Conservation (phyloP, 1,140 invertebrate species). For the Magallana angulata region DNA sequence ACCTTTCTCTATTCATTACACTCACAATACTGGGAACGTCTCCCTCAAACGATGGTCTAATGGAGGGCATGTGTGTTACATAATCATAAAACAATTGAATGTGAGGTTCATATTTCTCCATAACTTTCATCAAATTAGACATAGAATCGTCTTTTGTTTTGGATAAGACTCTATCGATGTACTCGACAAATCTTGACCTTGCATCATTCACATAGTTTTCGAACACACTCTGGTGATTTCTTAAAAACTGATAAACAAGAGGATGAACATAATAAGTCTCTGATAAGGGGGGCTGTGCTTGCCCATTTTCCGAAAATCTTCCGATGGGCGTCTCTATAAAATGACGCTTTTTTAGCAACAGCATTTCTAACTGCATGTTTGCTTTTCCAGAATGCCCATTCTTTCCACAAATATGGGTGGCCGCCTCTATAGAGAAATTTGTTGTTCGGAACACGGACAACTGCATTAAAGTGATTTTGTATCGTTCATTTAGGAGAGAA, state of each 20-base stretch:
- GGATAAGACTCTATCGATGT: neutral
- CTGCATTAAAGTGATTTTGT: neutral
- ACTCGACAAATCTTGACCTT: neutral
- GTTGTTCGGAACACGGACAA: neutral
- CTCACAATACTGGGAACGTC: neutral
- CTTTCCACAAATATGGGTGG: neutral
- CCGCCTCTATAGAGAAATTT: neutral
- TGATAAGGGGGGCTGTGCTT: neutral
- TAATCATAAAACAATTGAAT: neutral
- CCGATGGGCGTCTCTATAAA: neutral
- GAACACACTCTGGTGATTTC: neutral
- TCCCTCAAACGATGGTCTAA: neutral
- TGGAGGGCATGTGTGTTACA: neutral
- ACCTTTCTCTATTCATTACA: neutral
- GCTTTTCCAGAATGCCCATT: neutral
- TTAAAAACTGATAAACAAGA: neutral
- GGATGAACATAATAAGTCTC: neutral
- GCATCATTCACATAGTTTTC: neutral
- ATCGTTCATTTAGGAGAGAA: neutral
- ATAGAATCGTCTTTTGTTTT: neutral
- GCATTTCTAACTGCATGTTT: neutral
- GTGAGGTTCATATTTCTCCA: neutral
- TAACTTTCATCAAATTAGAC: neutral
- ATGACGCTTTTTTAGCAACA: neutral
- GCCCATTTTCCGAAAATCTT: neutral